Evolutionary conservation across 2,797 vertebrate species (phyloP).

Genomic region (Gymnopithys bicolor): DNA sequence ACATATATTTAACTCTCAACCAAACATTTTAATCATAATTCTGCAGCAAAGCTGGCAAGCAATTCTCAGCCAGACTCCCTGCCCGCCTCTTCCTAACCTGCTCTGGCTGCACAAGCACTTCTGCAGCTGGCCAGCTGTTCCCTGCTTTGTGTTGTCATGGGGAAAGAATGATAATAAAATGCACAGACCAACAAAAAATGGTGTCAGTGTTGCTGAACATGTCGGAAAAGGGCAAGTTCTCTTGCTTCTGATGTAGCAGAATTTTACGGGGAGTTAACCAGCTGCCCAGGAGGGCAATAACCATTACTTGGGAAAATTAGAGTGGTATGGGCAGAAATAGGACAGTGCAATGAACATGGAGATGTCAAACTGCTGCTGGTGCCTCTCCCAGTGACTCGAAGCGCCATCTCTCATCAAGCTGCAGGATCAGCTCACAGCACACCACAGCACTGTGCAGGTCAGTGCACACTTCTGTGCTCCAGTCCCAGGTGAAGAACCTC

Average conservation of each 20-base stretch:
- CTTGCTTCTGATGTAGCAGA: background rate
- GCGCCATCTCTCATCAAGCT: background rate
- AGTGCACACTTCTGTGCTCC: background rate
- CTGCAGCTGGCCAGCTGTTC: conserved; percentile 33
- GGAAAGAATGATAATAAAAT: background rate
- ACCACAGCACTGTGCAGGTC: background rate
- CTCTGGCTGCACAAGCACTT: background rate
- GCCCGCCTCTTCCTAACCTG: background rate
- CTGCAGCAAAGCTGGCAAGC: conserved; percentile 20
- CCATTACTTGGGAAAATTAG: background rate
- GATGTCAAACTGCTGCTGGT: background rate
- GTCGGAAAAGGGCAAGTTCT: background rate
- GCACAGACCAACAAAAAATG: background rate
- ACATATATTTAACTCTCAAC: conserved; percentile 14
- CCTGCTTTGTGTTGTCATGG: background rate
- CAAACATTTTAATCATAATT: conserved; percentile 68
- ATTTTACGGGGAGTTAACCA: background rate
- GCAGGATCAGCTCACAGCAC: background rate
- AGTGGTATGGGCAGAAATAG: background rate
- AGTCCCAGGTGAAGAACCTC: background rate
- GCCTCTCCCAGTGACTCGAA: background rate
- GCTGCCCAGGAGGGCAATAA: background rate
- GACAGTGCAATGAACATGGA: background rate
- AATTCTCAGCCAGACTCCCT: background rate
- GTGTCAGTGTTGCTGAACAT: background rate